Evolutionary conservation across 1,140 invertebrate species (phyloP), one percentile per base, ranked within the genome.

Genomic region (Eupristina koningsbergeri): DNA sequence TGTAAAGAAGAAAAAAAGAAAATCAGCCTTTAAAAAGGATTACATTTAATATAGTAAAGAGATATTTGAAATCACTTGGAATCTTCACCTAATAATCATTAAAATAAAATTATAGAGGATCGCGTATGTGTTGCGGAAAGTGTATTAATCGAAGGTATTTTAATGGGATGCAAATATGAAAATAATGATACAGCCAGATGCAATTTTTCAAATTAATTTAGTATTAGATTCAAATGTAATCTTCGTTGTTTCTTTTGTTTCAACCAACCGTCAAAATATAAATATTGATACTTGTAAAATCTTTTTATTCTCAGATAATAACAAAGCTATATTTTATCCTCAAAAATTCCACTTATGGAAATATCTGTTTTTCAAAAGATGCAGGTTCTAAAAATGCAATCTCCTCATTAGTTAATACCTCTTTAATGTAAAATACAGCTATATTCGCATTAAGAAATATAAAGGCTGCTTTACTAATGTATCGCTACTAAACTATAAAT

Each of bases 81-180:
- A 39, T 63, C 63, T 78, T 78, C 53, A 77, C n/a, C 53, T 36
- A 34, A 61, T 61, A n/a, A 77, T 61, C 39, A 61, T 61, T 29
- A 22, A 50, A 8, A 8, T 15, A 41, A 71, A 9, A 7, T 22
- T 45, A 71, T 11, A 15, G 13, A 45, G n/a, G 15, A 8, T 50
- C 13, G 26, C 36, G 7, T 74, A 5, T 13, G 26, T 74, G 29
- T 53, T 53, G 2, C 31, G 19, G 29, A 50, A 75, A 75, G 45
- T 75, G 31, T 11, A 2, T 29, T 11, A 9, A 75, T 53, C n/a
- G 26, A 17, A 50, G 13, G 11, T 22, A 1, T 29, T n/a, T 50
- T 31, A 53, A 19, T 22, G 5, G 2, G 7, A 47, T 34, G 45
- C 22, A 29, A 75, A 34, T 5, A 19, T 53, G 50, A 19, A 31